phyloP scores from a whole-genome alignment of 1,140 invertebrate species.

The Drosophila teissieri region DNA sequence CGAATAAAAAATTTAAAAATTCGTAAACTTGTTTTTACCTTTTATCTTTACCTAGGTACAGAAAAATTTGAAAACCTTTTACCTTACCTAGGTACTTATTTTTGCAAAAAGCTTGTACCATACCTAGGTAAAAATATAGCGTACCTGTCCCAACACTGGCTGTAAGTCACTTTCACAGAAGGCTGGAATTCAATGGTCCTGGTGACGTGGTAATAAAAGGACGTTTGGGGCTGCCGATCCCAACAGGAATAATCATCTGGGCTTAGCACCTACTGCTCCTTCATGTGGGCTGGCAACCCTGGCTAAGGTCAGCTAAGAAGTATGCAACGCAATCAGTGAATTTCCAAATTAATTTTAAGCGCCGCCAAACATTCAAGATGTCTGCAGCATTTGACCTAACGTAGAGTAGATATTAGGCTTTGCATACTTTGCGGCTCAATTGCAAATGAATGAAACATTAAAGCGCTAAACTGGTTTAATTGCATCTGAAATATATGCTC shows the following conservation, averaged over 20 bases:
- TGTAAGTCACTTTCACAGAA: conserved; percentile 38
- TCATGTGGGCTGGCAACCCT: background rate
- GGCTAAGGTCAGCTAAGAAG: conserved; percentile 22
- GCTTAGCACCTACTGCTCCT: background rate
- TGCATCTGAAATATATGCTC: conserved; percentile 24
- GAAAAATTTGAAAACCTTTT: no score
- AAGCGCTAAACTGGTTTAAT: conserved; percentile 31
- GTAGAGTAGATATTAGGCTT: conserved; percentile 21
- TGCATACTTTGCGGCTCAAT: conserved; percentile 39
- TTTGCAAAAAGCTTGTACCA: no score
- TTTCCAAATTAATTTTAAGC: conserved; percentile 41
- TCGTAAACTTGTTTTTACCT: no score
- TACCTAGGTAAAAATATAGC: no score
- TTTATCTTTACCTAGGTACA: no score
- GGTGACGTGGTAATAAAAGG: conserved; percentile 39
- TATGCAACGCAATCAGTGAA: conserved; percentile 36
- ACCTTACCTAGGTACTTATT: no score
- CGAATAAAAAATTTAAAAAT: no score
- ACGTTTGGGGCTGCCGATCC: conserved; percentile 19
- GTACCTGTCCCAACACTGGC: no score
- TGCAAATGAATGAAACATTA: conserved; percentile 34
- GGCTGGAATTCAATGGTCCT: conserved; percentile 23
- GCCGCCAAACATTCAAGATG: conserved; percentile 5
- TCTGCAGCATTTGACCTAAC: conserved; percentile 21
- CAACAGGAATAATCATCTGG: conserved; percentile 5